Percentiles rank a stretch among this genome's conserved stretches.
These are phyloP conservation scores for Phortica okadai DNA, from an alignment of 2,888 invertebrate genomes.

Conservation along the genomic window DNA sequence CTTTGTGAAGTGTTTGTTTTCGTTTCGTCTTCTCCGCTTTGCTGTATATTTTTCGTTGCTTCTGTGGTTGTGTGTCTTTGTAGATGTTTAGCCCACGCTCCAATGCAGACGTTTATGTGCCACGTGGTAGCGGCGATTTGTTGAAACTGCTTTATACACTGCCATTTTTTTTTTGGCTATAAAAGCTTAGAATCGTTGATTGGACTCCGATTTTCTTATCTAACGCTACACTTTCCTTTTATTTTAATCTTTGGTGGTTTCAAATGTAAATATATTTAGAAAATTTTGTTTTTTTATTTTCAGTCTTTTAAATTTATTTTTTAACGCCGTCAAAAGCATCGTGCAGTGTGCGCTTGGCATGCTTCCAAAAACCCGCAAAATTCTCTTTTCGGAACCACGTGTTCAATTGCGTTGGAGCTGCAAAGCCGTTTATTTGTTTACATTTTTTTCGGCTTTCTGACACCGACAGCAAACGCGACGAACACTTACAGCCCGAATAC, in stretches of 20 bases:
- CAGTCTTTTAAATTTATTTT: no score
- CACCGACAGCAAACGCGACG: conserved; percentile 39
- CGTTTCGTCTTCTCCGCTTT: not conserved
- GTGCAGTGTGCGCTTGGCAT: conserved; percentile 11
- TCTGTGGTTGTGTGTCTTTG: no score
- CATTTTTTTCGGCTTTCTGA: conserved; percentile 46
- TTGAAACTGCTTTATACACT: not conserved
- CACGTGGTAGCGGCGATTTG: conserved; percentile 21
- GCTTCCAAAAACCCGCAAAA: conserved; percentile 16
- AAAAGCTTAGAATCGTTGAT: not conserved
- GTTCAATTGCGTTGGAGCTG: conserved; percentile 19
- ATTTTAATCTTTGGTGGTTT: no score
- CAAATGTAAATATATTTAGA: not conserved
- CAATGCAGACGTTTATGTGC: not conserved
- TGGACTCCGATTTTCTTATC: not conserved
- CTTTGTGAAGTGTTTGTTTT: no score
- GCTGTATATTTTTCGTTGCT: conserved; percentile 20
- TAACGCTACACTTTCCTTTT: not conserved
- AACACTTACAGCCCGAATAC: conserved; percentile 35
- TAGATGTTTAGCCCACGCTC: no score
- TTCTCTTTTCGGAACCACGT: not conserved
- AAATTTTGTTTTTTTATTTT: not conserved
- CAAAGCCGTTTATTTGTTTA: conserved; percentile 51
- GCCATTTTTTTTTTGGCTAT: not conserved
- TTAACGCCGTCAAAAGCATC: no score